These are phyloP conservation scores for Brachyhypopomus gauderio DNA, from an alignment of 2,113 vertebrate genomes.

Conservation along the genomic window DNA sequence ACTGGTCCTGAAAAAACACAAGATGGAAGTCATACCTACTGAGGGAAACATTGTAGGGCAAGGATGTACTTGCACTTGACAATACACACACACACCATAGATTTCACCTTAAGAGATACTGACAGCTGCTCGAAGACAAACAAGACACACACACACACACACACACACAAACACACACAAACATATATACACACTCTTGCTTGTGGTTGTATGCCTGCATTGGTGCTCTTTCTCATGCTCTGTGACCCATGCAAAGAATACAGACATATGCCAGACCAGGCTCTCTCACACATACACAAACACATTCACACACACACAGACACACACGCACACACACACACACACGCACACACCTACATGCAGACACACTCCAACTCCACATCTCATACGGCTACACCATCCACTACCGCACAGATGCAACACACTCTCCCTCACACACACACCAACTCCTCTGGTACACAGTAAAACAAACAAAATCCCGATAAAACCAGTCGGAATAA, in stretches of 20 bases:
- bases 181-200: slow-evolving; percentile 15
- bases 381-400: background rate
- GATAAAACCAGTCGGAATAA: background rate
- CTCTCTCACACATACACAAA: slow-evolving; percentile 4
- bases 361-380: slow-evolving; percentile 15
- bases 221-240: too few relatives aligned
- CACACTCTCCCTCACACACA: slow-evolving; percentile 10
- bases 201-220: too few relatives aligned
- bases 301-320: slow-evolving; percentile 28
- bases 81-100: too few relatives aligned
- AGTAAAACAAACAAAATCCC: background rate
- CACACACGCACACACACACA: slow-evolving; percentile 27
- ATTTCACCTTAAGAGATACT: slow-evolving; percentile 59
- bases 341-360: slow-evolving; percentile 20
- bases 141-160: slow-evolving; percentile 37
- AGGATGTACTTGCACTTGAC: too few relatives aligned
- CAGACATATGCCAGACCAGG: too few relatives aligned
- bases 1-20: too few relatives aligned
- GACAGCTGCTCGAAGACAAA: slow-evolving; percentile 63
- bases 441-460: background rate
- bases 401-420: background rate
- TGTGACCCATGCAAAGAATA: too few relatives aligned
- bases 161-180: slow-evolving; percentile 26
- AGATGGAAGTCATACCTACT: too few relatives aligned
- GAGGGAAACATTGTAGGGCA: too few relatives aligned